phyloP scores from a whole-genome alignment of 1,140 invertebrate genomes.

The Subanguina moxae region DNA sequence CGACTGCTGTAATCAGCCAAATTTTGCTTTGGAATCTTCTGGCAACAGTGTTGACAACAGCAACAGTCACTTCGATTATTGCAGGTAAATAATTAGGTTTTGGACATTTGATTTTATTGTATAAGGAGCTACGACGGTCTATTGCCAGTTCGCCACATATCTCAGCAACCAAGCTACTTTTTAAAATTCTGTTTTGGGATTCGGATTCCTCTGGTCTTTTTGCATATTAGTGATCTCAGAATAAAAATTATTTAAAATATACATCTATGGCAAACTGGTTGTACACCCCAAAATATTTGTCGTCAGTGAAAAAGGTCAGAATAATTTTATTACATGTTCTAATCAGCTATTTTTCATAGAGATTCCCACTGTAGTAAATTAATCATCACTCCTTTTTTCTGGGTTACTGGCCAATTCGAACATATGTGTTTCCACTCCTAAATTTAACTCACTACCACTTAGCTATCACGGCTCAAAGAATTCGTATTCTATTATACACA shows the following conservation, averaged over 20 bases:
- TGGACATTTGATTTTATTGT: background rate
- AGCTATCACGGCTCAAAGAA: too few relatives aligned
- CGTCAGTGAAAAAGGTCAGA: conserved; percentile 4
- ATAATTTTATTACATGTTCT: background rate
- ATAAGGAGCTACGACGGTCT: background rate
- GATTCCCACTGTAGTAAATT: conserved; percentile 5
- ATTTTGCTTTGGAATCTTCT: background rate
- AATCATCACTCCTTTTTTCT: background rate
- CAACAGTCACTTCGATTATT: background rate
- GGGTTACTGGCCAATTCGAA: background rate
- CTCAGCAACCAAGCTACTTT: too few relatives aligned
- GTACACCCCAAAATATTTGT: too few relatives aligned
- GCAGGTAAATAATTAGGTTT: background rate
- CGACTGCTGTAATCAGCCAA: conserved; percentile 2
- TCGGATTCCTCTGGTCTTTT: too few relatives aligned
- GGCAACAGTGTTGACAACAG: background rate
- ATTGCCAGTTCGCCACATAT: too few relatives aligned
- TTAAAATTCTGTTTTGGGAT: too few relatives aligned
- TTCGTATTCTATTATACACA: too few relatives aligned
- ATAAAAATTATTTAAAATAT: too few relatives aligned
- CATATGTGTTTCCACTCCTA: background rate
- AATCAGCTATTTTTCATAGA: conserved; percentile 14
- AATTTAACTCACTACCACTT: too few relatives aligned
- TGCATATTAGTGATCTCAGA: too few relatives aligned
- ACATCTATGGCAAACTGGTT: too few relatives aligned